phyloP scores from a whole-genome alignment of 2,797 vertebrate species.

The Prunella strophiata region DNA sequence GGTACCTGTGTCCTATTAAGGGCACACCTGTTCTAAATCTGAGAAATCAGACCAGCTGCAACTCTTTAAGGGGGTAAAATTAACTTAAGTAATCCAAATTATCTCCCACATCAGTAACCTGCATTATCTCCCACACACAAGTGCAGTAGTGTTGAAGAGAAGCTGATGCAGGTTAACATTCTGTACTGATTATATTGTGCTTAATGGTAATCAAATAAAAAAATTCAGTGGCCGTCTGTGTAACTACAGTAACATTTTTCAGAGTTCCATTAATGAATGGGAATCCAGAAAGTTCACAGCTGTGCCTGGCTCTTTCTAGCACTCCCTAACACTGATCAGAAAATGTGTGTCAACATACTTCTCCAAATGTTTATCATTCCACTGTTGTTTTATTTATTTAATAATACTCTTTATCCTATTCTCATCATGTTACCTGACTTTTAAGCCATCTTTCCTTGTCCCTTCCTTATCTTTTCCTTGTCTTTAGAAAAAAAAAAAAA shows the following conservation, averaged over 20 bases:
- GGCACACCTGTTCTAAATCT: no score
- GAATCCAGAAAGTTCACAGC: neutral
- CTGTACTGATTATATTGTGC: neutral
- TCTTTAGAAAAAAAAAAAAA: neutral
- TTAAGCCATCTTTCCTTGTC: neutral
- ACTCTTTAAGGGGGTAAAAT: no score
- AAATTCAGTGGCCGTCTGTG: neutral
- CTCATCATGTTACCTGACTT: neutral
- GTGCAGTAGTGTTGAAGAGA: neutral
- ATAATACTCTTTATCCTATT: neutral
- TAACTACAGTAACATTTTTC: neutral
- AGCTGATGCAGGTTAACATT: neutral
- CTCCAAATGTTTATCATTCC: neutral
- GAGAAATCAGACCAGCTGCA: no score
- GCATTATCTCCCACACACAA: neutral
- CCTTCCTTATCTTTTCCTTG: neutral
- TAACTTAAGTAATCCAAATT: no score
- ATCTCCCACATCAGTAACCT: no score
- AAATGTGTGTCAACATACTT: neutral
- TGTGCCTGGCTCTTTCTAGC: neutral
- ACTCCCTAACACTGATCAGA: neutral
- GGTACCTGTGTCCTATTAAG: no score
- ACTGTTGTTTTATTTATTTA: neutral
- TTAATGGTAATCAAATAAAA: neutral
- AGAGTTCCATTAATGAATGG: rapidly evolving